Conservation (phyloP, 2,113 vertebrate genomes). For the Laticauda laticaudata region DNA sequence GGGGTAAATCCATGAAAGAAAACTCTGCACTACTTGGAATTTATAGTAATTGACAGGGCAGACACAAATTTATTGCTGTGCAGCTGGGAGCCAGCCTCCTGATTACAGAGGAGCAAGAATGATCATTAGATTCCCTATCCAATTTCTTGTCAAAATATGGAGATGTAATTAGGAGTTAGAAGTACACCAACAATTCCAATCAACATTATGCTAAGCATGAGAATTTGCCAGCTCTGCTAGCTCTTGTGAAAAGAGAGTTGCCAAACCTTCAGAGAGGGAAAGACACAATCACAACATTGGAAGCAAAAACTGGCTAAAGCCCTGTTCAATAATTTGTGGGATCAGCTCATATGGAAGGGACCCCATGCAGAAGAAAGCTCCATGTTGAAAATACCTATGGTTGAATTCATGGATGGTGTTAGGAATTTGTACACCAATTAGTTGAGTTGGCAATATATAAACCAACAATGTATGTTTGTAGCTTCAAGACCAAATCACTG, state of each 20-base stretch:
- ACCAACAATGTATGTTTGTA: too few species aligned
- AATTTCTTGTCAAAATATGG: neutral
- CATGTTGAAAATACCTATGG: neutral
- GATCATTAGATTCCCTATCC: neutral
- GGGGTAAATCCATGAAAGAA: neutral
- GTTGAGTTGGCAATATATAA: too few species aligned
- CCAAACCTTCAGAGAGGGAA: neutral
- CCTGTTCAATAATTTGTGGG: neutral
- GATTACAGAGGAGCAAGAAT: neutral
- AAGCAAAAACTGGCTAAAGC: neutral
- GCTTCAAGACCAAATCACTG: too few species aligned
- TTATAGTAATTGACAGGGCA: neutral
- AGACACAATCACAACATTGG: neutral
- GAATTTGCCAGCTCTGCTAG: neutral
- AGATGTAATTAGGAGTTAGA: neutral
- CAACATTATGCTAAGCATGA: neutral
- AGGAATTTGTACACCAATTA: too few species aligned
- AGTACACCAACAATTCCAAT: neutral
- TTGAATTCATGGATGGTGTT: neutral
- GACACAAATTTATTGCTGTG: neutral
- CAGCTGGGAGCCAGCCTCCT: neutral
- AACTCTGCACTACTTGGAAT: neutral
- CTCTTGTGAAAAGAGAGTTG: neutral
- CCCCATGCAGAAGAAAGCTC: neutral
- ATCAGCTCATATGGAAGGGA: neutral